Evolutionary conservation across 2,113 vertebrate genomes (phyloP).

Genomic region (Leptocoma aspasia): DNA sequence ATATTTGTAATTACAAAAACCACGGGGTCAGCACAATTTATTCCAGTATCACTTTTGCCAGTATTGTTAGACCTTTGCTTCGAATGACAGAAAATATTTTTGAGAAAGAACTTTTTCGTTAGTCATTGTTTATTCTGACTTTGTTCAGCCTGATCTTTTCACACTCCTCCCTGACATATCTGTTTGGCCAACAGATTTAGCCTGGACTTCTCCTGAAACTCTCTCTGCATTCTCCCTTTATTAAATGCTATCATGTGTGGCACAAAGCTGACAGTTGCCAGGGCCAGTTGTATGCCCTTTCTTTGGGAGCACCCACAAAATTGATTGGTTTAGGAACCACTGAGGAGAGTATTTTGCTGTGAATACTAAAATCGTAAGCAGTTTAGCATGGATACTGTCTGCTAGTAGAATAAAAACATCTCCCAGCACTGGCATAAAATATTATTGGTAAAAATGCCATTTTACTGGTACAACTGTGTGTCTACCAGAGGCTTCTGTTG

Average conservation of each 20-base stretch:
- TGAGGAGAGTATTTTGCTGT: background rate
- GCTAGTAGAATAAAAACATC: background rate
- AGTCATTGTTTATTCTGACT: background rate
- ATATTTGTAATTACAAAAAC: background rate
- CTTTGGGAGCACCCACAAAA: background rate
- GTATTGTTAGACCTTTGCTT: slow-evolving; percentile 41
- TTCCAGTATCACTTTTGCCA: slow-evolving; percentile 3
- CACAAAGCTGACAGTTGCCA: background rate
- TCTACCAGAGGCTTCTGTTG: slow-evolving; percentile 19
- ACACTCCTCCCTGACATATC: background rate
- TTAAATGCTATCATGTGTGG: background rate
- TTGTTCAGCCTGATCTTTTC: background rate
- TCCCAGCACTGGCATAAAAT: background rate
- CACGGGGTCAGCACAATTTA: background rate
- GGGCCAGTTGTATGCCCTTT: background rate
- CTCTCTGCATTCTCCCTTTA: background rate
- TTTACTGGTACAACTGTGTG: background rate
- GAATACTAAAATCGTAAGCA: slow-evolving; percentile 8
- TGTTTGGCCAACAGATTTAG: background rate
- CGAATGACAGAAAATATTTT: background rate
- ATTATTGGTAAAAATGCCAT: background rate
- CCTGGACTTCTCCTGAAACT: background rate
- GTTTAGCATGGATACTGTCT: background rate
- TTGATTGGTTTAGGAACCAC: background rate
- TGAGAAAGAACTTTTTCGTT: background rate